Evolutionary conservation across 2,113 vertebrate genomes (phyloP).

Genomic region (Parus major): DNA sequence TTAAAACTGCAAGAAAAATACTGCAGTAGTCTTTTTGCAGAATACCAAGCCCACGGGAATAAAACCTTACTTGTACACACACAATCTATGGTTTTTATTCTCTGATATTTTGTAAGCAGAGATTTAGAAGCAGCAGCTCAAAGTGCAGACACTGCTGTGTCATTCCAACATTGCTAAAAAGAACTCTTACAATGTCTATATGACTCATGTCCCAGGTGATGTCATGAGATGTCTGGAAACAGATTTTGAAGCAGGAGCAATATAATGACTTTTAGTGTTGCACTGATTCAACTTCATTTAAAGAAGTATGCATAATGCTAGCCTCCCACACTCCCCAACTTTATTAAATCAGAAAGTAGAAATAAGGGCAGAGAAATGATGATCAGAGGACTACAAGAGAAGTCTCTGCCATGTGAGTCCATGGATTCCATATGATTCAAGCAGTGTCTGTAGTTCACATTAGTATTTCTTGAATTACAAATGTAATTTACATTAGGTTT

Average conservation of each 20-base stretch:
- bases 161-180: not conserved
- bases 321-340: not conserved
- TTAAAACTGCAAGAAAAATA: not conserved
- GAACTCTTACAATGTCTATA: not conserved
- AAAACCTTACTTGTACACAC: not conserved
- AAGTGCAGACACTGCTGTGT: not conserved
- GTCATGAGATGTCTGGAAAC: not conserved
- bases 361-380: not conserved
- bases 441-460: not conserved
- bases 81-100: not conserved
- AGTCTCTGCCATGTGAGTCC: not conserved
- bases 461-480: not conserved
- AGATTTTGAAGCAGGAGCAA: not conserved
- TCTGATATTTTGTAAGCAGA: not conserved
- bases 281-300: not conserved
- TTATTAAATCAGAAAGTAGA: not conserved
- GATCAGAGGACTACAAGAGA: not conserved
- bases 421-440: not conserved
- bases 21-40: not conserved
- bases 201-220: constrained; percentile 20
- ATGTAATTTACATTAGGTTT: not conserved
- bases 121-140: not conserved
- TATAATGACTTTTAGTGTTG: not conserved
- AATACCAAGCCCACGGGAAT: not conserved
- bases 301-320: not conserved